Base-by-base conservation (phyloP, 2,888 invertebrate species). In the Brachyptera putata region DNA sequence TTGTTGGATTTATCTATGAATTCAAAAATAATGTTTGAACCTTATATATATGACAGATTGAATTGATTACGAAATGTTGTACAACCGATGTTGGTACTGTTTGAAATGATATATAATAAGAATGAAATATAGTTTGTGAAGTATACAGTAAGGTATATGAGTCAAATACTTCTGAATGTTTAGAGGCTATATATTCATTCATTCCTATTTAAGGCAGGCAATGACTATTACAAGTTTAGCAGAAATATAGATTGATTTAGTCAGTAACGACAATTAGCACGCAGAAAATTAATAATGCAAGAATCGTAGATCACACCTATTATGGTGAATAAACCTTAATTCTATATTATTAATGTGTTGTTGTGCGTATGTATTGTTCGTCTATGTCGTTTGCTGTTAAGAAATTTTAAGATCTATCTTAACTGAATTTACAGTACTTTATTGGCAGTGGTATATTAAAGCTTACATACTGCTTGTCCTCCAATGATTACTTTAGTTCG, bases 131-230 rank as follows among this genome's bases (percentile, higher is more conserved):
- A 30, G 30, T 5, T 30, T 11, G 11, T 30, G 30, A 18, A 11
- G 43, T 21, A 11, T 43, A 43, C 43, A 43, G 18, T 21, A 30
- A 30, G 11, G 30, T 30, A 30, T 7, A 30, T 7, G 30, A 7
- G 30, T 30, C 30, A 30, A n/a, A n/a, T 43, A 43, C 14, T 16
- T 43, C 43, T 43, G 43, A 11, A 21, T 43, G 43, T 43, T 43
- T 18, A 21, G 21, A 43, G 43, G 43, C 43, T 43, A 43, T 43
- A 43, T 43, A 16, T 43, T 43, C n/a, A 43, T 43, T 43, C 43
- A 43, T 43, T 43, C 43, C 43, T 43, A 43, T 18, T 43, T 21
- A 16, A 16, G 3, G 16, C 43, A 16, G 21, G 43, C 16, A 43
- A 43, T 43, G 43, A 21, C 14, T 18, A 21, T 43, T 43, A 43